Percentiles rank a stretch among this genome's conserved stretches.
Conservation (phyloP, 1,140 invertebrate species). For the Dufourea novaeangliae region DNA sequence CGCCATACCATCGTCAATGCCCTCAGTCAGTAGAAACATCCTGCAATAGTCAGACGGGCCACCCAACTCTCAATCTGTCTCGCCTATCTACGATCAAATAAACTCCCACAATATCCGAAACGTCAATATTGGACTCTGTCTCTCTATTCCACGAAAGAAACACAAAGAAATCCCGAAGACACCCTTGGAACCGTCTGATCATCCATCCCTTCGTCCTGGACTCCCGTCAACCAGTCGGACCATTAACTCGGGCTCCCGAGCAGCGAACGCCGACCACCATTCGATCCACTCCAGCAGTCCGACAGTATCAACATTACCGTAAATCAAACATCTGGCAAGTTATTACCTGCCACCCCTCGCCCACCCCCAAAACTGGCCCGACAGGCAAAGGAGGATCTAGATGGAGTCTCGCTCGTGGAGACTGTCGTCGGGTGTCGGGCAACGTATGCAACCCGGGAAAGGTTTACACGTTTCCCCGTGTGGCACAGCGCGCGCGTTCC, state of each 20-base stretch:
- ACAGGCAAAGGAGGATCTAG: slow-evolving; percentile 45
- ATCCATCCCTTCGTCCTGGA: no score
- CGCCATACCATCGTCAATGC: not conserved
- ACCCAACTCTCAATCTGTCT: not conserved
- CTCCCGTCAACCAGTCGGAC: not conserved
- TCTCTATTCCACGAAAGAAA: no score
- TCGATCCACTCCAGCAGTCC: slow-evolving; percentile 12
- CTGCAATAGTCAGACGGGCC: no score
- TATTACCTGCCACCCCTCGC: slow-evolving; percentile 45
- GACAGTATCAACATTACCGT: slow-evolving; percentile 27
- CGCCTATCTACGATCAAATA: no score
- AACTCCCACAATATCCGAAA: no score
- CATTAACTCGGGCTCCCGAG: slow-evolving; percentile 3
- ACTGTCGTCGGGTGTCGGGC: not conserved
- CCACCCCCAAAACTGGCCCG: no score
- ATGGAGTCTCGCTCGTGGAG: slow-evolving; percentile 5
- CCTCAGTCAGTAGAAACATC: not conserved
- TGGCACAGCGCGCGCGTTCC: slow-evolving; percentile 65
- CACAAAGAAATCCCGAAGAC: no score
- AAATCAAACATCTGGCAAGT: slow-evolving; percentile 44
- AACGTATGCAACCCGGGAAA: slow-evolving; percentile 32
- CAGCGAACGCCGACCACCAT: not conserved
- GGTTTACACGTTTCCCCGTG: slow-evolving; percentile 69
- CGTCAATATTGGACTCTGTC: no score
- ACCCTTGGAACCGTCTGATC: no score